Percentiles rank a stretch among this genome's conserved stretches.
phyloP scores from a whole-genome alignment of 2,113 vertebrate species.

The Urocynchramus pylzowi region DNA sequence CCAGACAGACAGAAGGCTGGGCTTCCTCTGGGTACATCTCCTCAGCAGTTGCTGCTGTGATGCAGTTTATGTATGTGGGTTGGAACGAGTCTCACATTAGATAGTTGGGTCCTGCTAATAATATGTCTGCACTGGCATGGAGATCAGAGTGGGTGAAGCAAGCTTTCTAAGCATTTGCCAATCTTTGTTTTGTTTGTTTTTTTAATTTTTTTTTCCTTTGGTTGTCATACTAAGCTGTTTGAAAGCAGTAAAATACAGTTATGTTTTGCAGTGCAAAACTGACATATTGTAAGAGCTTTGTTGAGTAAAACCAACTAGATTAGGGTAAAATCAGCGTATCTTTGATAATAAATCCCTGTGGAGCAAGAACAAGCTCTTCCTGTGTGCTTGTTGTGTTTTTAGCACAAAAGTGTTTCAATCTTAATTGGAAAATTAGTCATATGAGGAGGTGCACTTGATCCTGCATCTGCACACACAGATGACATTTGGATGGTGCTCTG shows the following conservation, averaged over 20 bases:
- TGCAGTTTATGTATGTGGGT: neutral
- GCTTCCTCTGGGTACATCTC: neutral
- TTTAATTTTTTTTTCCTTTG: neutral
- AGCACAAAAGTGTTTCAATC: neutral
- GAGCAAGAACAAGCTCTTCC: neutral
- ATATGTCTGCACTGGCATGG: neutral
- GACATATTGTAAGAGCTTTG: neutral
- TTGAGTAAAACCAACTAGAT: neutral
- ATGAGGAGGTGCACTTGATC: neutral
- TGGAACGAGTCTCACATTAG: neutral
- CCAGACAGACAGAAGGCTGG: neutral
- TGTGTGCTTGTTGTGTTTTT: neutral
- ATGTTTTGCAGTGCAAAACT: neutral
- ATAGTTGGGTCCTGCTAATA: neutral
- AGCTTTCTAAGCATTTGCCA: neutral
- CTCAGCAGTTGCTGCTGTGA: neutral
- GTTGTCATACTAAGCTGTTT: neutral
- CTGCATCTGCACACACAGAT: conserved; percentile 1
- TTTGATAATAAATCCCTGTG: neutral
- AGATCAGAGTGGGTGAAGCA: neutral
- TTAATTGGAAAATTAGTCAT: conserved; percentile 32
- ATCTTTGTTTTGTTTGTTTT: neutral
- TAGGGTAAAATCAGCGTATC: neutral
- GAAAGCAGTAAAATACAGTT: neutral
- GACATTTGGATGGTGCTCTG: neutral